Percentiles rank a stretch among this genome's conserved stretches.
Conservation (phyloP, 53 echinoderm and acorn worm species). For the Holothuria leucospilota region DNA sequence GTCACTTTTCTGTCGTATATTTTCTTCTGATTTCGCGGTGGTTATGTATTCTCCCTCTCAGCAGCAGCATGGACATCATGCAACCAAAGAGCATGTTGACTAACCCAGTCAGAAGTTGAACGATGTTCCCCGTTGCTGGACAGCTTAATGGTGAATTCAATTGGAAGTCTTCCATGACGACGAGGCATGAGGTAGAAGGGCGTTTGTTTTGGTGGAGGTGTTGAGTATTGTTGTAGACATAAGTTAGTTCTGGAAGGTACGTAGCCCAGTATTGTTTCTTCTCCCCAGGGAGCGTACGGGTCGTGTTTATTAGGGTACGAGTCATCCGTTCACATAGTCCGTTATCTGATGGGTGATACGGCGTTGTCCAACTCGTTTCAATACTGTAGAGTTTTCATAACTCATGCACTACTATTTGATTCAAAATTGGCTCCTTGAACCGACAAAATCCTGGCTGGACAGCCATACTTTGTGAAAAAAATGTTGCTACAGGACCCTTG, state of each 20-base stretch:
- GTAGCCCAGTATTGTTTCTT: constrained; percentile 35
- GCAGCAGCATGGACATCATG: constrained; percentile 20
- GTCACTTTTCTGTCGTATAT: no score
- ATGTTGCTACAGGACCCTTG: constrained; percentile 35
- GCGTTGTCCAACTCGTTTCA: constrained; percentile 33
- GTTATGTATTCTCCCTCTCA: background rate
- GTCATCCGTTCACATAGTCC: constrained; percentile 46
- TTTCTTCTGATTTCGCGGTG: background rate
- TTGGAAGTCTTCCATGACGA: constrained; percentile 35
- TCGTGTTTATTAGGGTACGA: constrained; percentile 41
- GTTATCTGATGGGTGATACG: constrained; percentile 47
- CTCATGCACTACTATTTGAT: constrained; percentile 6
- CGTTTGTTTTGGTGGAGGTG: constrained; percentile 43
- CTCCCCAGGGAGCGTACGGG: constrained; percentile 28
- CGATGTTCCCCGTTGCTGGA: background rate
- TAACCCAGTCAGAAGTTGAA: constrained; percentile 19
- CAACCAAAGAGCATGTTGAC: background rate
- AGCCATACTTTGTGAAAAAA: constrained; percentile 51
- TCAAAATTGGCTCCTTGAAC: constrained; percentile 62
- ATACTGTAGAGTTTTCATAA: constrained; percentile 35
- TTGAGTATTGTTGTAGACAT: constrained; percentile 37
- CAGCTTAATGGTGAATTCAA: constrained; percentile 1
- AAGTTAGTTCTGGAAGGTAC: constrained; percentile 27
- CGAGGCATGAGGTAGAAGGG: constrained; percentile 56
- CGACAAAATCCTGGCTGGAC: constrained; percentile 40